Conservation (phyloP, 53 echinoderm and acorn worm genomes). For the Echinometra lucunter region DNA sequence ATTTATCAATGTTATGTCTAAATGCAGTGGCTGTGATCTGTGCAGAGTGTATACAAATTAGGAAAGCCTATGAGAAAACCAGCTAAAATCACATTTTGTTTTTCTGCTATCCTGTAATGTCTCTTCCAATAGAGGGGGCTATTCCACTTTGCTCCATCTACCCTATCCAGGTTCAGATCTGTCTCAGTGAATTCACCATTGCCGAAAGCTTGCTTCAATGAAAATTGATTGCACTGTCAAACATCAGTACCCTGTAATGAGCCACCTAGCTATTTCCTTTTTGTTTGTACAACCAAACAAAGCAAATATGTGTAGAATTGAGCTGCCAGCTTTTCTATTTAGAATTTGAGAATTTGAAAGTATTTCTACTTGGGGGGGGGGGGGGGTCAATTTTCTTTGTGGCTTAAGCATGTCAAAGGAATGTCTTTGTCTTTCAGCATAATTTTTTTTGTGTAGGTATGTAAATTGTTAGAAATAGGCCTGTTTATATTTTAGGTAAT, state of each 20-base stretch:
- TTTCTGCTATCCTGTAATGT: not conserved
- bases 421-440: no score
- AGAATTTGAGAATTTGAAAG: not conserved
- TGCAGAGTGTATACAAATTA: not conserved
- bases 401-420: not conserved
- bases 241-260: not conserved
- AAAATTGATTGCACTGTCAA: not conserved
- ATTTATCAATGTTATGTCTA: no score
- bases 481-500: no score
- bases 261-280: not conserved
- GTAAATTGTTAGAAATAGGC: no score
- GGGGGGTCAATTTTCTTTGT: not conserved
- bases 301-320: not conserved
- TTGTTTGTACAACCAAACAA: not conserved
- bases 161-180: not conserved
- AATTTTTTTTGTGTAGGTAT: no score
- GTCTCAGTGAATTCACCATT: not conserved
- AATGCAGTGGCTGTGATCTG: no score
- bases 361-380: no score
- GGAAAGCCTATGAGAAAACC: not conserved
- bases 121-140: slow-evolving; percentile 5
- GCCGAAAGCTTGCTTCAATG: not conserved
- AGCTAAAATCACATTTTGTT: not conserved
- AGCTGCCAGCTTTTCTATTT: not conserved
- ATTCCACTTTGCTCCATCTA: slow-evolving; percentile 7